These are phyloP conservation scores for Ciona savignyi DNA, from an alignment of 23 tunicate genomes.

Conservation along the genomic window DNA sequence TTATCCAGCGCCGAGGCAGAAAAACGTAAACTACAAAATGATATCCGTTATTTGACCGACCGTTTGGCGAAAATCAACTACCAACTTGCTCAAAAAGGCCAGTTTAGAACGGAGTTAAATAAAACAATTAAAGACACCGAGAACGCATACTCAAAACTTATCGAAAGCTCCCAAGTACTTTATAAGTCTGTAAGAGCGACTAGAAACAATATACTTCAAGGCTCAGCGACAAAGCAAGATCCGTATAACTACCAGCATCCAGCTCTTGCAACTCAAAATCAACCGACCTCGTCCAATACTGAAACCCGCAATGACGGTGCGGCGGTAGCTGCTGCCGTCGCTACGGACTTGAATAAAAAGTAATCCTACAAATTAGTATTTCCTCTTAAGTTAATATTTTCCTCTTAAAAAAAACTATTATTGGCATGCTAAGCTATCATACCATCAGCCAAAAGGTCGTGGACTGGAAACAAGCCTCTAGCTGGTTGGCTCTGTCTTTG, in stretches of 20 bases:
- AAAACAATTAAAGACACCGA: conserved; percentile 62
- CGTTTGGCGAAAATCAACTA: conserved; percentile 45
- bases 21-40: conserved; percentile 29
- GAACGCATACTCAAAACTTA: conserved; percentile 48
- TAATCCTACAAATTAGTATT: too few relatives aligned
- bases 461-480: too few relatives aligned
- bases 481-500: too few relatives aligned
- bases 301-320: neutral
- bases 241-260: neutral
- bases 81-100: conserved; percentile 44
- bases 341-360: neutral
- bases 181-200: conserved; percentile 35
- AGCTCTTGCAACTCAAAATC: neutral
- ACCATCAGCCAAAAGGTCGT: too few relatives aligned
- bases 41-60: conserved; percentile 35
- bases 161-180: conserved; percentile 73
- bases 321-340: conserved; percentile 4
- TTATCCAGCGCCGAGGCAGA: conserved; percentile 25
- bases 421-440: too few relatives aligned
- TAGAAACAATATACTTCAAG: conserved; percentile 4
- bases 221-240: neutral
- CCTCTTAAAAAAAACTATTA: too few relatives aligned
- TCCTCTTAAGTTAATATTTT: too few relatives aligned
- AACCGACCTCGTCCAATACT: neutral
- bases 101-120: conserved; percentile 28